Evolutionary conservation across 2,113 vertebrate genomes (phyloP).

Genomic region (Oreotrochilus melanogaster): DNA sequence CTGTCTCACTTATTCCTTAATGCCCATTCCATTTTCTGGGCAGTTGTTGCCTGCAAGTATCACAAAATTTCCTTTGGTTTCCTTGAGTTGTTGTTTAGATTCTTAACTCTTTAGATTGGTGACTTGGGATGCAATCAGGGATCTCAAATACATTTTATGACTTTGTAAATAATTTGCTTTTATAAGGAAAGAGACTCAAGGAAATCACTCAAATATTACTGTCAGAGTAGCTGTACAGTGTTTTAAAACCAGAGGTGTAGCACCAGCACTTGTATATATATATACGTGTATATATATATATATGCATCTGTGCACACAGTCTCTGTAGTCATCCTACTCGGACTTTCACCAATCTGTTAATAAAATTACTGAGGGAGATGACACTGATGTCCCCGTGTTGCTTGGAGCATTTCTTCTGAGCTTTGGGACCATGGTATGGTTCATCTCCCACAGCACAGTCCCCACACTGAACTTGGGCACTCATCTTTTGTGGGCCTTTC

Average conservation of each 20-base stretch:
- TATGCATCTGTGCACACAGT: neutral
- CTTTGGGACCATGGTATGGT: neutral
- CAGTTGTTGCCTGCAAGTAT: neutral
- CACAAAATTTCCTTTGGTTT: neutral
- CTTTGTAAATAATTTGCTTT: neutral
- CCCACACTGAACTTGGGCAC: neutral
- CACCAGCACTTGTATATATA: neutral
- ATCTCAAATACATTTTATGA: neutral
- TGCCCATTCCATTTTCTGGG: neutral
- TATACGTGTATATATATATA: accelerated
- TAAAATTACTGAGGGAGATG: neutral
- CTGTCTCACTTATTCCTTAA: neutral
- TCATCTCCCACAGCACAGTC: neutral
- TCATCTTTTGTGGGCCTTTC: neutral
- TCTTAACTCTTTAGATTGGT: neutral
- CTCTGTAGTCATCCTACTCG: neutral
- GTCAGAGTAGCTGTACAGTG: neutral
- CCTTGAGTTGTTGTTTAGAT: neutral
- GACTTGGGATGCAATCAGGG: neutral
- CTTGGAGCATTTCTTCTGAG: neutral
- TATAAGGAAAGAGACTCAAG: neutral
- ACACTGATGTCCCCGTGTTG: neutral
- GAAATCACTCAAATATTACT: neutral
- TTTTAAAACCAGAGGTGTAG: neutral
- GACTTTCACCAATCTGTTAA: neutral